Base-by-base conservation (phyloP, 2,113 vertebrate species). In the Syngnathus scovelli region DNA sequence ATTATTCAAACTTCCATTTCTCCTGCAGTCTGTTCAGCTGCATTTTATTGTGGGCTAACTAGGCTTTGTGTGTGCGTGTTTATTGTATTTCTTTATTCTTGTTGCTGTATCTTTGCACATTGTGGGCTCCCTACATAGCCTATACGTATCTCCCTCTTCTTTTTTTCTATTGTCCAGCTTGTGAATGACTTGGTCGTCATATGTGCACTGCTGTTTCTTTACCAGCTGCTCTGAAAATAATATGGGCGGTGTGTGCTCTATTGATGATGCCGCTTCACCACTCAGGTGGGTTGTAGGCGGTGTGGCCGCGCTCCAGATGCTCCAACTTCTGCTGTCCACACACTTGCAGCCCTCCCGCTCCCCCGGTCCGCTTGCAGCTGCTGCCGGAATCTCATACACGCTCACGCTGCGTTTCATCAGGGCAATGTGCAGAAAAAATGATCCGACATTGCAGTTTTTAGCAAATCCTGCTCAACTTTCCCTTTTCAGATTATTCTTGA, bases 301-400 rank as follows among this genome's bases (percentile, higher is more conserved):
- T 11, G 48, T 56, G n/a, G 74, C 11, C 13, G 69, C 74, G 78
- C 70, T 78, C 86, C 85, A 88, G 86, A 88, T 88, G 83, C 87
- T 88, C 74, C 58, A 62, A 74, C 74, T 80, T 61, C 72, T 65
- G 33, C 33, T 44, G 68, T 83, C 84, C 76, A 16, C 36, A 64
- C 74, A 27, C 69, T 70, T 27, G 71, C 70, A 70, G 44, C 51
- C 62, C 78, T 63, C 67, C 68, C 23, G 41, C 69, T 72, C 59
- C 77, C 72, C 74, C 67, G 66, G 70, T 54, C 78, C 54, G 74
- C 77, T 76, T 37, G 70, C 85, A 88, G 85, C 87, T 90, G 86
- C 86, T 73, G 71, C 77, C 81, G 87, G 76, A 81, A 86, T 74
- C 87, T 89, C 81, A 83, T 27, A 82, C 73, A 79, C 78, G 80